Evolutionary conservation across 2,888 invertebrate species (phyloP), one percentile per base, ranked within the genome.

Genomic region (Lypha dubia): DNA sequence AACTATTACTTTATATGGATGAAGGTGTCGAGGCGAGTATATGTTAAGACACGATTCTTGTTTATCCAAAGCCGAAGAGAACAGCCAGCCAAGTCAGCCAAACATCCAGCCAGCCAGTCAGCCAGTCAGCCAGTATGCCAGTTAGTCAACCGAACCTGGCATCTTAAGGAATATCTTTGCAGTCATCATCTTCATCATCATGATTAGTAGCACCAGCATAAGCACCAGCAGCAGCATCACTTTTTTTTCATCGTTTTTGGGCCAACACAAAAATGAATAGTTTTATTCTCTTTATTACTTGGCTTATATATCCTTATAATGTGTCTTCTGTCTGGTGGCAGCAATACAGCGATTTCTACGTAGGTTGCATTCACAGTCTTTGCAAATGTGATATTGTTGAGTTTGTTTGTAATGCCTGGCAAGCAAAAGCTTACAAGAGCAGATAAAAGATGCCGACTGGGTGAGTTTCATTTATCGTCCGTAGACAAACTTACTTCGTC

Each of bases 21-120:
- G 74, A 76, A 84, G 81, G 84, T 84, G 84, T 77, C 79, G 79
- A 71, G 81, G 68, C 71, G 68, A 81, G 84, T 85, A 77, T 56
- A 76, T 85, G 79, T 79, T 79, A 79, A 84, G 84, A 86, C 86
- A 87, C 84, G 86, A 86, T 84, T 81, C 80, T 79, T 75, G 82
- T 83, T 84, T 81, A 77, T 32, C 79, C 49, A 58, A 60, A 22
- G 24, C 74, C 74, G 32, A 46, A 80, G 38, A 32, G 20, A 17
- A 38, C 62, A 44, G 7, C n/a, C 56, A 32, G 15, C 8, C 15
- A 49, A 58, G n/a, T n/a, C n/a, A 28, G 28, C 28, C 28, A 28
- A 35, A 44, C n/a, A 60, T 20, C 8, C 70, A 71, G 63, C 11
- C 67, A 76, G n/a, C n/a, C n/a, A n/a, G n/a, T n/a, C n/a, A n/a